Evolutionary conservation across 2,888 invertebrate species (phyloP), one percentile per base, ranked within the genome.

Genomic region (Pogonocherus hispidulus): DNA sequence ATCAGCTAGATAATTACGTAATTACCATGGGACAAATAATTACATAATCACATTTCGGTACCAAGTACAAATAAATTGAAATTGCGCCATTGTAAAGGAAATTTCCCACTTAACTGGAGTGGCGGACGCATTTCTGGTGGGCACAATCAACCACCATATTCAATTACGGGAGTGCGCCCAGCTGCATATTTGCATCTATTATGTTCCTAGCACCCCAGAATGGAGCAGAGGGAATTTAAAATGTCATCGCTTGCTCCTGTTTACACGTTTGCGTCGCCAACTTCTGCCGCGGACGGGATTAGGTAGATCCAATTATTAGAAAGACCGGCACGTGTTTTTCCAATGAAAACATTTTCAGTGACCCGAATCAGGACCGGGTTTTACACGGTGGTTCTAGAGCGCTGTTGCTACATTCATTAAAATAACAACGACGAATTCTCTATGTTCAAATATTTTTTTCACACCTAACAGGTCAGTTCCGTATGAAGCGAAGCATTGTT

Each of bases 151-250:
- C 51, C 46, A 22, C 37, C 35, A 37, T 22, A 71, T 71, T 68
- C 63, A 68, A 71, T 71, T 71, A 68, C 59, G 51, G 18, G 47
- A 67, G 64, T 65, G 67, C 66, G 65, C 52, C 64, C 65, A 47
- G 64, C 41, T 56, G 71, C 67, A 63, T 60, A 71, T 68, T 68
- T 67, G 67, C 68, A 68, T 68, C 60, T 57, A 70, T 63, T 59
- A 54, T 41, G 67, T 3, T 55, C 37, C 4, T 46, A 2, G 46
- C 35, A 54, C 20, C 60, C 14, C 16, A 3, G 56, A 37, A 62
- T 27, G 27, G 44, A 44, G 41, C 37, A 44, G 11, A 23, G 11
- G 35, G 56, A 67, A 67, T 62, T 67, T 62, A 62, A 67, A 67
- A 67, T 63, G 67, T 35, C 55, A 62, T 35, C 55, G 49, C n/a